Percentiles rank a stretch among this genome's conserved stretches.
These are phyloP conservation scores for Sicus ferrugineus DNA, from an alignment of 2,888 invertebrate genomes.

Conservation along the genomic window DNA sequence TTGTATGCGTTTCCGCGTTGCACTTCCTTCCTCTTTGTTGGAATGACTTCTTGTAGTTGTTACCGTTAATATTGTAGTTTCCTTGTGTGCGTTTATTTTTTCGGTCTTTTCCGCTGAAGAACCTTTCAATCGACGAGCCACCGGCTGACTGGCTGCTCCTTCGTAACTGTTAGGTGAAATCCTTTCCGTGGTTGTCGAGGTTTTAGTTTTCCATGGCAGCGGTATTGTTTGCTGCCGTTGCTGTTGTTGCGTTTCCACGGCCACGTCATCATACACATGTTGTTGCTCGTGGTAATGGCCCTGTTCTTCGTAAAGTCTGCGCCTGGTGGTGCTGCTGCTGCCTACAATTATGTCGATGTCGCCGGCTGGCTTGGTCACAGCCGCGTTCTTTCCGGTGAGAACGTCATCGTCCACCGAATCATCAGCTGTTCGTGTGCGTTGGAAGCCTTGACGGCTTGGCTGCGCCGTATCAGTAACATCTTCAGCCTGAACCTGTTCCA, in stretches of 20 bases:
- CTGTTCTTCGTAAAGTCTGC: slow-evolving; percentile 49
- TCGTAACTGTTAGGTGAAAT: slow-evolving; percentile 40
- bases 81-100: slow-evolving; percentile 55
- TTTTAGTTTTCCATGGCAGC: slow-evolving; percentile 52
- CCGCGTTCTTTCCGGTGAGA: slow-evolving; percentile 35
- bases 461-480: slow-evolving; percentile 54
- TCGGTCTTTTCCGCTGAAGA: slow-evolving; percentile 57
- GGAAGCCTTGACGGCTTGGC: slow-evolving; percentile 49
- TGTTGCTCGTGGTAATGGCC: slow-evolving; percentile 36
- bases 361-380: slow-evolving; percentile 51
- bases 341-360: slow-evolving; percentile 62
- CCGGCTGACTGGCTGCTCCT: slow-evolving; percentile 49
- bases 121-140: slow-evolving; percentile 60
- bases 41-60: slow-evolving; percentile 33
- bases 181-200: slow-evolving; percentile 55
- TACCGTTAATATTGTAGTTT: slow-evolving; percentile 44
- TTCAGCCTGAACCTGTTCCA: slow-evolving; percentile 40
- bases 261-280: slow-evolving; percentile 43
- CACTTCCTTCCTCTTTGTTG: slow-evolving; percentile 32
- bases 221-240: slow-evolving; percentile 42
- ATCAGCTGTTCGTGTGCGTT: slow-evolving; percentile 28
- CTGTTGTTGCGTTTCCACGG: slow-evolving; percentile 48
- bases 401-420: slow-evolving; percentile 10
- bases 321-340: slow-evolving; percentile 48
- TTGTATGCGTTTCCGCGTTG: slow-evolving; percentile 40